Evolutionary conservation across 2,888 invertebrate genomes (phyloP), one percentile per base, ranked within the genome.

Genomic region (Altica lythri): DNA sequence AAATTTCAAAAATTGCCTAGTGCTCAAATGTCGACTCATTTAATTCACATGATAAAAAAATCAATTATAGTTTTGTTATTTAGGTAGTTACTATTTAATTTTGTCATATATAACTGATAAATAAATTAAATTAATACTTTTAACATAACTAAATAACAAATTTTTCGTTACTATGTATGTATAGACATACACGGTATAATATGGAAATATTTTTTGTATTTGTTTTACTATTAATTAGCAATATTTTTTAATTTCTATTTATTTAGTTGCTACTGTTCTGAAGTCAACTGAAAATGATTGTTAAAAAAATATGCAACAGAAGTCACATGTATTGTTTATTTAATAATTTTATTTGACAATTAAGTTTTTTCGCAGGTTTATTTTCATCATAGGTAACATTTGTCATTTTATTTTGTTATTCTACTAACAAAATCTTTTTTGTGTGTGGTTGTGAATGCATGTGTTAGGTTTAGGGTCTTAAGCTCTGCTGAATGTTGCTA

Each of bases 391-490:
- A 70, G 70, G 70, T 70, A 71, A 70, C 68, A 68, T 56, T 32
- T 29, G 48, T 53, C 62, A 56, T 60, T 58, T 62, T 64, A 57
- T 61, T 61, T 61, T 58, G 38, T 27, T 64, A 61, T 64, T 66
- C 64, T 48, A 71, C 73, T 73, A 72, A 73, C 71, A 56, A 52
- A 52, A 58, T 62, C 59, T 59, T 53, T 54, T 68, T 72, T n/a
- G 67, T 74, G 74, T 69, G 71, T 68, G 75, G 74, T 74, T 75
- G 72, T 72, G 75, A 70, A 69, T 76, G 76, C 75, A 75, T 75
- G 75, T 69, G 72, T 66, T 73, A 73, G 74, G 73, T 72, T 65
- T 71, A 74, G 71, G 73, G 73, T 62, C n/a, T 64, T 63, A 67
- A 67, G 67, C 68, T 66, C 65, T 38, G 56, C 52, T 48, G 34